Conservation (phyloP, 2,113 vertebrate species). For the Sminthopsis crassicaudata region DNA sequence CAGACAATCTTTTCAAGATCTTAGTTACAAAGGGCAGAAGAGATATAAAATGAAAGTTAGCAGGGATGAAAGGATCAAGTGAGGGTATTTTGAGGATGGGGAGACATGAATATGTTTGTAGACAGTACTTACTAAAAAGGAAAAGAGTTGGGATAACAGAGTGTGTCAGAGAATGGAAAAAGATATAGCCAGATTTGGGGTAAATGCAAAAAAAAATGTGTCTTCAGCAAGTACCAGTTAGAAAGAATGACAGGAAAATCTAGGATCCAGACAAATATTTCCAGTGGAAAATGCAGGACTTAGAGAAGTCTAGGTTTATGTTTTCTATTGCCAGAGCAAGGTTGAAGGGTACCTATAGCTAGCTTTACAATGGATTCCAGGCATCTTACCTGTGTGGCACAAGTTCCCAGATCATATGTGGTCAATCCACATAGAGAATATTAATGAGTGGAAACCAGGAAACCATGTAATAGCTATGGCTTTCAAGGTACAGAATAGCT, state of each 20-base stretch:
- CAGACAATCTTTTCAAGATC: background rate
- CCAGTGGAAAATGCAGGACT: background rate
- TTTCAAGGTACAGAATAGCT: background rate
- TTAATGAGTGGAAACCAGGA: background rate
- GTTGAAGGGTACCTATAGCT: background rate
- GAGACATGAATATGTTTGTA: background rate
- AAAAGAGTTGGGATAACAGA: background rate
- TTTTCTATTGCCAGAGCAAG: background rate
- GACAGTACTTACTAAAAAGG: background rate
- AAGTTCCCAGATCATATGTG: background rate
- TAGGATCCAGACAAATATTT: background rate
- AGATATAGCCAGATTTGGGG: background rate
- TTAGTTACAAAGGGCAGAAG: background rate
- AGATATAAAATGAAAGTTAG: background rate
- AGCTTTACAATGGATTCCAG: background rate
- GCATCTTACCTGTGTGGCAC: background rate
- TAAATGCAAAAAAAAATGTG: background rate
- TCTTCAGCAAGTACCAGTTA: background rate
- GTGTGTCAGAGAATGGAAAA: background rate
- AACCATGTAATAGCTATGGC: background rate
- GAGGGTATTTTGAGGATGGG: background rate
- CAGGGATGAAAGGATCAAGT: background rate
- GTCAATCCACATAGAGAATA: background rate
- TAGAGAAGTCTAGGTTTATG: background rate
- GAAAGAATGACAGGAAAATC: background rate